Conservation (phyloP, 2,113 vertebrate genomes). For the Poeciliopsis retropinna region DNA sequence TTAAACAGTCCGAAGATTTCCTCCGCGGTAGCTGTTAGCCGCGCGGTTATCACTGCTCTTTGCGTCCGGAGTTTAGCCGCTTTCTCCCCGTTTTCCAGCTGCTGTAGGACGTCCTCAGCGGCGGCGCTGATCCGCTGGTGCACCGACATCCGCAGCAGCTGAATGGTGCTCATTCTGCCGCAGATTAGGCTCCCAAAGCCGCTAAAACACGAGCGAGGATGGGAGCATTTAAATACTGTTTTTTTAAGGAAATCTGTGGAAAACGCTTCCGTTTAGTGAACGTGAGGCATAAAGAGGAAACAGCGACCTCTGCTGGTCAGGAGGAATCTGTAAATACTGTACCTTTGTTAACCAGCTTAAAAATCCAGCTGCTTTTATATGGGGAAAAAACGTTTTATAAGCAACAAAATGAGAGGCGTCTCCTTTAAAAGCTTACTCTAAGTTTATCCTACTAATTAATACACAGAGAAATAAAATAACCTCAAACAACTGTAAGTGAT, state of each 20-base stretch:
- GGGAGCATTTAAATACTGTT: slow-evolving; percentile 5
- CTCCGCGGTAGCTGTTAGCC: slow-evolving; percentile 50
- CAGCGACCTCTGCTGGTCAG: slow-evolving; percentile 27
- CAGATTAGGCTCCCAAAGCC: slow-evolving; percentile 1
- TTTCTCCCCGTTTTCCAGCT: slow-evolving; percentile 27
- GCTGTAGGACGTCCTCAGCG: slow-evolving; percentile 45
- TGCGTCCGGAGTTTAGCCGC: slow-evolving; percentile 6
- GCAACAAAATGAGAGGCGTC: no score
- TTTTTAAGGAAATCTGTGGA: slow-evolving; percentile 17
- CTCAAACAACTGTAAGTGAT: no score
- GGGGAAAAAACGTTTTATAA: no score
- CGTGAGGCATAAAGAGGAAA: background rate
- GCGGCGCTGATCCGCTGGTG: slow-evolving; percentile 37
- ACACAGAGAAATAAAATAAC: no score
- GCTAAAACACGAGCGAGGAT: background rate
- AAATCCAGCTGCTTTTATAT: no score
- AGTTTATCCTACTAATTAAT: no score
- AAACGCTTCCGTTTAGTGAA: background rate
- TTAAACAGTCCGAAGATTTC: slow-evolving; percentile 49
- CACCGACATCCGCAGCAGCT: slow-evolving; percentile 45
- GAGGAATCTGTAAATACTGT: slow-evolving; percentile 15
- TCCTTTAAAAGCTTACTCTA: no score
- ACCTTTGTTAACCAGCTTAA: no score
- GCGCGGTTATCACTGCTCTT: slow-evolving; percentile 54
- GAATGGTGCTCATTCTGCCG: slow-evolving; percentile 27